Evolutionary conservation across 2,888 invertebrate species (phyloP).

Genomic region (Apodemia mormo): DNA sequence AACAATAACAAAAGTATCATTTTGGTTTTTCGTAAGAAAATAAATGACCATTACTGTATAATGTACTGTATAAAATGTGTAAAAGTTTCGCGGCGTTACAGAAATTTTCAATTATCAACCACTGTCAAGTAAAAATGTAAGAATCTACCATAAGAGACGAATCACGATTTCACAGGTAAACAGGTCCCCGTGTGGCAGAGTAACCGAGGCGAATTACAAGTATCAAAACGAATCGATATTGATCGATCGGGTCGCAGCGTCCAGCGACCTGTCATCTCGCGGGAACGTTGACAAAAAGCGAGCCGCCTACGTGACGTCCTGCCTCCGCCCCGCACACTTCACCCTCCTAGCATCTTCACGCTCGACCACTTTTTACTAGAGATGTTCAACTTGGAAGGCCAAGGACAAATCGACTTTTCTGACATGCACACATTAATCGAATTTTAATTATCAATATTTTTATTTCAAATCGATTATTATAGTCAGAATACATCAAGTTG

Average conservation of each 20-base stretch:
- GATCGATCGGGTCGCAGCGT: conserved; percentile 61
- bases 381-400: conserved; percentile 13
- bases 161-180: conserved; percentile 23
- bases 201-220: conserved; percentile 42
- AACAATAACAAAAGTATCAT: too few species aligned
- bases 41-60: background rate
- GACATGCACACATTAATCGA: background rate
- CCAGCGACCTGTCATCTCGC: conserved; percentile 81
- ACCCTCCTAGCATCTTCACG: conserved; percentile 48
- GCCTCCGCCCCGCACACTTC: conserved; percentile 42
- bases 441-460: background rate
- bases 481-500: background rate
- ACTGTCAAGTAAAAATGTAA: conserved; percentile 6
- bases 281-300: conserved; percentile 82
- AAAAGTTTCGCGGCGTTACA: background rate
- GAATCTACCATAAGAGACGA: conserved; percentile 17
- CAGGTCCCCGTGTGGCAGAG: conserved; percentile 33
- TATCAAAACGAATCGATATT: conserved; percentile 62
- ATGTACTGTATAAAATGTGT: background rate
- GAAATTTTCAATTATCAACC: background rate
- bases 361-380: conserved; percentile 75
- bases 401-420: conserved; percentile 13
- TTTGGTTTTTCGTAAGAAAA: too few species aligned
- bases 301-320: conserved; percentile 81
- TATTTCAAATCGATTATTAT: background rate